Evolutionary conservation across 2,113 vertebrate species (phyloP), one percentile per base, ranked within the genome.

Genomic region (Pogonocichla stellata): DNA sequence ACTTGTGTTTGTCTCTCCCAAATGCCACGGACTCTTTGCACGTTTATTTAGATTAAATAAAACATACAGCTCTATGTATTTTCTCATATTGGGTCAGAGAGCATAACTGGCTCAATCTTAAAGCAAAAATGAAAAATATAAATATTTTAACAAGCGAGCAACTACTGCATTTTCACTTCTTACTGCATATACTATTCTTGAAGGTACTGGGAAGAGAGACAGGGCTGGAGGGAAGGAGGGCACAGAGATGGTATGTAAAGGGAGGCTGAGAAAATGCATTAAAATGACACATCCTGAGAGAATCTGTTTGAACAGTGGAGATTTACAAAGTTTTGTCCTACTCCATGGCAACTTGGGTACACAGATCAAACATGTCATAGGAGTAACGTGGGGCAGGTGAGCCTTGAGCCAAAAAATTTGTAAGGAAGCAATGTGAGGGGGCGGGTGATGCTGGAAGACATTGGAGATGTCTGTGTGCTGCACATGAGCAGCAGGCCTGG

Each of bases 311-410:
- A 96, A 88, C 61, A 48, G 88, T 42, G 64, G 56, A 80, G 86
- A 88, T 86, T 79, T 95, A 56, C 54, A 53, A 75, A 90, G 88
- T 97, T 97, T 95, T 97, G 67, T 90, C 91, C 70, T 92, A 19
- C 94, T 90, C 95, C 97, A 93, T 95, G 90, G 96, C 92, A 97
- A 96, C 96, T 13, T 69, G 88, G 90, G 54, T 74, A 73, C 75
- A 92, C 66, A 91, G 66, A 84, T 69, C 80, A 91, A 61, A 25
- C 77, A 42, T 82, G 79, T 80, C 40, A 69, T 60, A 23, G 10
- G 42, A 26, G 56, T 81, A 48, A 77, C 53, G 8, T 22, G 31
- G 38, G 88, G 92, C 96, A 96, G 96, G 96, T 97, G 58, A 97
- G 56, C 34, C 22, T 42, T 23, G 31, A 88, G 97, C 94, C 97